Base-by-base conservation (phyloP, 1,140 invertebrate genomes). In the Magallana angulata region DNA sequence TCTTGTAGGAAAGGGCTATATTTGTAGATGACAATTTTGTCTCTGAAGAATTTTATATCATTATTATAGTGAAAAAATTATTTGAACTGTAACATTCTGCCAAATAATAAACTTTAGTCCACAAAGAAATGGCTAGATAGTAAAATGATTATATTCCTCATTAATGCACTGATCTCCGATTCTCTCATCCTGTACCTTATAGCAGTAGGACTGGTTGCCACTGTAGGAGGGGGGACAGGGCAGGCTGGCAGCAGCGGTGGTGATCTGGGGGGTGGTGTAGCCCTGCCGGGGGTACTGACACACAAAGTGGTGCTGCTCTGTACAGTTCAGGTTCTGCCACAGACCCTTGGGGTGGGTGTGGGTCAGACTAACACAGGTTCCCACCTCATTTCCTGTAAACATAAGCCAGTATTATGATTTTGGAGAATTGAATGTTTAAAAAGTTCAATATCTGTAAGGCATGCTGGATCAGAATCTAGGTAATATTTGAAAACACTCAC, bases 241-340 rank as follows among this genome's bases (percentile, higher is more conserved):
- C 3, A 84, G 9, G 12, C 8, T 48, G 30, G 83, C 82, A 56
- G 85, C 83, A 16, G 87, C 59, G 1, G 85, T 8, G 4, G 86
- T 91, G 12, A 89, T 82, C 2, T 84, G 64, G 0, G 89, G 84
- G 8, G 87, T 89, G n/a, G 90, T 89, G 83, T 86, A 91, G 24
- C 91, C 89, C 3, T 57, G 36, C 14, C 91, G 60, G 1, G 87
- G 84, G 7, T 30, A 59, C n/a, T 91, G 85, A 87, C 90, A 91
- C 7, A 91, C 86, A 30, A 81, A 91, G 30, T 86, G 71, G 62
- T 89, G 85, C n/a, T 14, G 60, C 0, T 87, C 85, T 30, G 59
- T 86, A 76, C 89, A 90, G n/a, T 87, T 80, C 18, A 64, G 59
- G 48, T 90, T 89, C 18, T 62, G 24, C 90, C 90, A 91, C 16